These are phyloP conservation scores for Campoletis sonorensis DNA, from an alignment of 1,140 invertebrate genomes.

Conservation along the genomic window DNA sequence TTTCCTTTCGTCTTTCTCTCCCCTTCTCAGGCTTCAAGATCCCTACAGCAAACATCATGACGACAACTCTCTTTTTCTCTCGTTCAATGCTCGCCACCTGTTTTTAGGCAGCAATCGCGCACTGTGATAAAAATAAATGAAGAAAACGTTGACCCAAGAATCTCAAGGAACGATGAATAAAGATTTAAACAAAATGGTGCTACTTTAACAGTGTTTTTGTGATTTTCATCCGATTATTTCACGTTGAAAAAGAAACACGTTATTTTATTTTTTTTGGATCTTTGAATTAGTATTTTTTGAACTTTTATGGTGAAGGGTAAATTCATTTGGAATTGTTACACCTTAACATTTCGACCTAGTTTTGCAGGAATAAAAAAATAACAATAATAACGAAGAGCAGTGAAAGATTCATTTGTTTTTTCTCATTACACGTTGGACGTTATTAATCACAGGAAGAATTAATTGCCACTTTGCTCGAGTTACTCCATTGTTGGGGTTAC, in stretches of 20 bases:
- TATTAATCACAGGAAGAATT: not conserved
- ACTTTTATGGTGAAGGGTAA: too few relatives aligned
- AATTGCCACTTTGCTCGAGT: not conserved
- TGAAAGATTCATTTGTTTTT: not conserved
- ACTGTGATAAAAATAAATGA: conserved; percentile 26
- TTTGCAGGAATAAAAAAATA: not conserved
- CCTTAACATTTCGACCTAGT: not conserved
- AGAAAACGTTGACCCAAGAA: conserved; percentile 31
- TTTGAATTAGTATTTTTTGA: too few relatives aligned
- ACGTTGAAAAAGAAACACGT: not conserved
- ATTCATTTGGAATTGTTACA: too few relatives aligned
- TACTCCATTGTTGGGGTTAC: not conserved
- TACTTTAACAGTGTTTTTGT: too few relatives aligned
- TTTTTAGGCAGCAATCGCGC: conserved; percentile 16
- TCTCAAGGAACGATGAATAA: not conserved
- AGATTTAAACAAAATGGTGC: not conserved
- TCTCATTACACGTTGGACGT: not conserved
- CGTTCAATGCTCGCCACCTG: not conserved
- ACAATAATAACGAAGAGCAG: not conserved
- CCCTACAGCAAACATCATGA: conserved; percentile 7
- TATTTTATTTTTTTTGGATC: not conserved
- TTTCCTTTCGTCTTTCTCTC: conserved; percentile 27
- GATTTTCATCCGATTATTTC: not conserved
- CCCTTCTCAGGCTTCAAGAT: not conserved
- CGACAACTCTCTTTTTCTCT: conserved; percentile 19